Evolutionary conservation across 2,888 invertebrate species (phyloP).

Genomic region (Eurytoma californica): DNA sequence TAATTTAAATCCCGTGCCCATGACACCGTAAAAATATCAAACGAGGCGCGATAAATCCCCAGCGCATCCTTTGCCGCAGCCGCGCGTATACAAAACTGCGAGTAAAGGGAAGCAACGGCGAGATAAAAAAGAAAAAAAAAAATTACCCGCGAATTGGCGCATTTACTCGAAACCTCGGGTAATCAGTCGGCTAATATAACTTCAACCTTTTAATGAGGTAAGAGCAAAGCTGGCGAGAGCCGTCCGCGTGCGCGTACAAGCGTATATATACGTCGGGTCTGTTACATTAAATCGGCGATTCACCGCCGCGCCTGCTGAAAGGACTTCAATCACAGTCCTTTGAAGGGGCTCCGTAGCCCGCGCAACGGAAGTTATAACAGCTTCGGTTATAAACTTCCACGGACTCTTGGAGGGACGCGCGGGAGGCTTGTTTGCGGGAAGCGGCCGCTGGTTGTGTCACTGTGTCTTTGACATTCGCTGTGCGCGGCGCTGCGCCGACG

Average conservation of each 20-base stretch:
- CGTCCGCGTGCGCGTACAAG: neutral
- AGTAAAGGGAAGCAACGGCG: neutral
- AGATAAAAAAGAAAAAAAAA: neutral
- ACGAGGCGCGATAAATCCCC: no score
- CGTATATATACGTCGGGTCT: no score
- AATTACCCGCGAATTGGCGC: constrained; percentile 1
- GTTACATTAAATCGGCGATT: no score
- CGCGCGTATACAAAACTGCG: neutral
- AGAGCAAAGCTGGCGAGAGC: neutral
- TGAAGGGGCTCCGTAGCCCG: neutral
- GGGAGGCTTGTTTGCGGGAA: neutral
- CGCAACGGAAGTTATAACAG: constrained; percentile 35
- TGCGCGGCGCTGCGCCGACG: neutral
- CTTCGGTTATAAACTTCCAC: constrained; percentile 32
- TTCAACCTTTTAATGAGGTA: constrained; percentile 22
- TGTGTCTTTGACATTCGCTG: constrained; percentile 11
- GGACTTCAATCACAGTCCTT: neutral
- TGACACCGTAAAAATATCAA: no score
- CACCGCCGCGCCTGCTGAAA: neutral
- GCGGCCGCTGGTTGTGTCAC: neutral
- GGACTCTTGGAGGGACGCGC: neutral
- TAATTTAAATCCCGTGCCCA: no score
- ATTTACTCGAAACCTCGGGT: constrained; percentile 2
- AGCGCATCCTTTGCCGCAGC: neutral
- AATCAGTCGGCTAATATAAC: constrained; percentile 25